Percentiles rank a stretch among this genome's conserved stretches.
phyloP scores from a whole-genome alignment of 2,113 vertebrate species.

The Elachura formosa region DNA sequence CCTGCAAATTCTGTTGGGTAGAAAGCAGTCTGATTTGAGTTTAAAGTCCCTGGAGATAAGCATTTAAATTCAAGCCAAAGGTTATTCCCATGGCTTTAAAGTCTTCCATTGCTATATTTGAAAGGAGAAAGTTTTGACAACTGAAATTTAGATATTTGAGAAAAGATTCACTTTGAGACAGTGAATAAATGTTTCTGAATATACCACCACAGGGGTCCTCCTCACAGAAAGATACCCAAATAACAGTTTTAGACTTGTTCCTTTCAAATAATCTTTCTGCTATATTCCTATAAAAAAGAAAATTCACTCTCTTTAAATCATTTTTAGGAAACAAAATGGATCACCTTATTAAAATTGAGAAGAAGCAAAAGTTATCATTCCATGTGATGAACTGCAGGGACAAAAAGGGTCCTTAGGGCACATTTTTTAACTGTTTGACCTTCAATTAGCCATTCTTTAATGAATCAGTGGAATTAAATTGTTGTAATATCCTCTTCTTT shows the following conservation, averaged over 20 bases:
- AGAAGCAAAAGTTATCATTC: background rate
- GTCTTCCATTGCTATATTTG: background rate
- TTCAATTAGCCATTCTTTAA: background rate
- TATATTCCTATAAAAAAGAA: background rate
- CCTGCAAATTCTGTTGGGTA: background rate
- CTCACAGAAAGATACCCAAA: background rate
- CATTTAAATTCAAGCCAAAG: slow-evolving; percentile 29
- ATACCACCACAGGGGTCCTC: background rate
- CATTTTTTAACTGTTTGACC: background rate
- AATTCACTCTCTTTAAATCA: background rate
- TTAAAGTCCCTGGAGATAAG: background rate
- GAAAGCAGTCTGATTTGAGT: background rate
- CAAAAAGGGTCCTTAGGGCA: background rate
- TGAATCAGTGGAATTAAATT: background rate
- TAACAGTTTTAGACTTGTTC: background rate
- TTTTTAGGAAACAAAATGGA: background rate
- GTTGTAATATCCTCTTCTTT: background rate
- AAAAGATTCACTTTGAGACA: slow-evolving; percentile 17
- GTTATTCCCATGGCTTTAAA: background rate
- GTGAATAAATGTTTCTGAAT: slow-evolving; percentile 20
- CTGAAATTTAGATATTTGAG: slow-evolving; percentile 20
- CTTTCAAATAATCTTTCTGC: background rate
- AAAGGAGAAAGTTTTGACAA: slow-evolving; percentile 43
- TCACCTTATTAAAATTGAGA: background rate
- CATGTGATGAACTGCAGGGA: background rate